Percentiles rank a stretch among this genome's conserved stretches.
These are phyloP conservation scores for Drosophila kokeensis DNA, from an alignment of 2,888 invertebrate species.

Conservation along the genomic window DNA sequence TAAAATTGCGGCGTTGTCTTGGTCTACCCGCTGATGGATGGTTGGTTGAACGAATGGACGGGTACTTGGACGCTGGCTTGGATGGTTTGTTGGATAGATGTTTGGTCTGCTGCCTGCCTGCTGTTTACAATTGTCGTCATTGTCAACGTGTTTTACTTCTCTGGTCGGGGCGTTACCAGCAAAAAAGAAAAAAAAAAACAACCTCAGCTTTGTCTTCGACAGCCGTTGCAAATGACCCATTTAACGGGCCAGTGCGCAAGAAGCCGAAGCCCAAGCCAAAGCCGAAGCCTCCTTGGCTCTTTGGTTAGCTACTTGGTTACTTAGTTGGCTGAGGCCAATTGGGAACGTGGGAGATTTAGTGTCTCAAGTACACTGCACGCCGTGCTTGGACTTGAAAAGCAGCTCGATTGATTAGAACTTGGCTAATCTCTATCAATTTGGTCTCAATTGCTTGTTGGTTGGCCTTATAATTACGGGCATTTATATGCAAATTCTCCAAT, in stretches of 20 bases:
- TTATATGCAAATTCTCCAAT: conserved; percentile 66
- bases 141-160: conserved; percentile 73
- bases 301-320: conserved; percentile 30
- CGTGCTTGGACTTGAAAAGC: conserved; percentile 36
- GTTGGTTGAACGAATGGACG: conserved; percentile 33
- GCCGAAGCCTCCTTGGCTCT: conserved; percentile 16
- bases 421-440: conserved; percentile 29
- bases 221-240: conserved; percentile 73
- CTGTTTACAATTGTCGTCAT: conserved; percentile 79
- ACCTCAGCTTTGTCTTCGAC: conserved; percentile 73
- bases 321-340: conserved; percentile 46
- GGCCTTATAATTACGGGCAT: conserved; percentile 35
- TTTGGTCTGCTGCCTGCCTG: conserved; percentile 52
- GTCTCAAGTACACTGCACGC: conserved; percentile 36
- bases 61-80: conserved; percentile 11
- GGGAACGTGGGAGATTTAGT: conserved; percentile 74
- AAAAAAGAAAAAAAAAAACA: conserved; percentile 33
- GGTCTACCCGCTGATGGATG: conserved; percentile 58
- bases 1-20: conserved; percentile 74
- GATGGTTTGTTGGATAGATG: conserved; percentile 36
- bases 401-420: conserved; percentile 50
- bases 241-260: conserved; percentile 77
- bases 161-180: conserved; percentile 55
- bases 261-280: conserved; percentile 20
- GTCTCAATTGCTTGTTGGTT: conserved; percentile 1